Evolutionary conservation across 23 tunicate species (phyloP), one percentile per base, ranked within the genome.

Genomic region (Styela clava): DNA sequence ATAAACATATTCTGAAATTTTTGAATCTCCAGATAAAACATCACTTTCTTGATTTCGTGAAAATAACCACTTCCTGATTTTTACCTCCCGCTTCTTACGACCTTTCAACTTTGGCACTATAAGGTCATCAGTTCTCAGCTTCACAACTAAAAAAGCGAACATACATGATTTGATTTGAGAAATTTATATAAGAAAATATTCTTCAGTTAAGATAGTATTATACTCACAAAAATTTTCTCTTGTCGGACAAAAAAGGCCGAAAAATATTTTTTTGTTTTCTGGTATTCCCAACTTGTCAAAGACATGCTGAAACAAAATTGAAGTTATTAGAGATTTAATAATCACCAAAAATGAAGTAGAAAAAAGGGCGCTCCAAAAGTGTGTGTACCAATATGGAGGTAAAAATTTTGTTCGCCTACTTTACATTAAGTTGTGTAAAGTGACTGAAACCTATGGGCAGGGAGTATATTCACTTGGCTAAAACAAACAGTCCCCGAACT

Each of bases 221-320:
- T 73, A 73, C 95, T 89, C 62, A 89, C 95, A 84, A 74, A 89
- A 89, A 67, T 89, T 89, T 31, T 89, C 87, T 33, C 73, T 86
- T 51, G 85, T 72, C 22, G 78, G 34, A 19, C 74, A 35, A 52
- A 61, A 84, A 3, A 89, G 62, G 24, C 81, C 88, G 52, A 84
- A 89, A 33, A 89, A 62, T 31, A 33, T 63, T 35, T 79, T 74
- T 27, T 70, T 36, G 24, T 67, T 31, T 35, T 61, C 33, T 3
- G 61, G 70, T 2, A 89, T 20, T 3, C 78, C 88, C 32, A 79
- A n/a, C 81, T 84, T 84, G 32, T 84, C 83, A 69, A 87, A 73
- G 56, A 73, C 28, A 26, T 89, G 35, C 95, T 89, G 82, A 72
- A 86, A 51, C 9, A 61, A 51, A 61, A 72, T 19, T 74, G n/a